Percentiles rank a stretch among this genome's conserved stretches.
These are phyloP conservation scores for Teleopsis dalmanni DNA, from an alignment of 1,140 invertebrate genomes.

Conservation along the genomic window DNA sequence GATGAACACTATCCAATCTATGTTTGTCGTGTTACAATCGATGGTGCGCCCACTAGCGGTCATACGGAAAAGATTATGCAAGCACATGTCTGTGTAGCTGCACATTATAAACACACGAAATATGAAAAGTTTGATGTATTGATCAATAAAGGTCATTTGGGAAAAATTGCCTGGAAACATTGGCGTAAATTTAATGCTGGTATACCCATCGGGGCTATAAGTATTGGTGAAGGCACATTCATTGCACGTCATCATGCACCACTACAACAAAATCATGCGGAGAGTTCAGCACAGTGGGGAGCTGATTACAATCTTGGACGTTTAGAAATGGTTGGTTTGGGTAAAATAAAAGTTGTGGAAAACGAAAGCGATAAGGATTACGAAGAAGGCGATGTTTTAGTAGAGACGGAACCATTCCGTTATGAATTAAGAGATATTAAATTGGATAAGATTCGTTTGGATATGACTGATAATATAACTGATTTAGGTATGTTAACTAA, in stretches of 20 bases:
- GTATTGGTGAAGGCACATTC: slow-evolving; percentile 45
- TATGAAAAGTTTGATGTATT: slow-evolving; percentile 64
- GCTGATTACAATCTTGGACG: slow-evolving; percentile 53
- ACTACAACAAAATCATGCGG: slow-evolving; percentile 17
- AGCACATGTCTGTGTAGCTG: slow-evolving; percentile 55
- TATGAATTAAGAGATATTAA: slow-evolving; percentile 64
- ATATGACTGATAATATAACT: slow-evolving; percentile 47
- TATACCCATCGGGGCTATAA: slow-evolving; percentile 58
- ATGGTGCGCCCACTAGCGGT: slow-evolving; percentile 63
- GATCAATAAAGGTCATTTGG: slow-evolving; percentile 68
- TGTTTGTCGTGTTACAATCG: slow-evolving; percentile 63
- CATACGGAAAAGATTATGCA: slow-evolving; percentile 51
- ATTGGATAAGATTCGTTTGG: slow-evolving; percentile 52
- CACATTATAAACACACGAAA: slow-evolving; percentile 47
- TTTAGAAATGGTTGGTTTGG: slow-evolving; percentile 56
- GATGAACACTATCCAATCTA: slow-evolving; percentile 53
- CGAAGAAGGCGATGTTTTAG: slow-evolving; percentile 63
- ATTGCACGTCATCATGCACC: slow-evolving; percentile 47
- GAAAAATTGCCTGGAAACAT: slow-evolving; percentile 60
- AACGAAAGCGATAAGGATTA: slow-evolving; percentile 50
- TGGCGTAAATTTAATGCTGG: slow-evolving; percentile 59
- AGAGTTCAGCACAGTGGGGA: slow-evolving; percentile 29
- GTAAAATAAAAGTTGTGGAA: slow-evolving; percentile 59
- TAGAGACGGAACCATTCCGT: slow-evolving; percentile 66
- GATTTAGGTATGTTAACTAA: slow-evolving; percentile 44